phyloP scores from a whole-genome alignment of 1,140 invertebrate genomes.

The Mesaphorura yosii region DNA sequence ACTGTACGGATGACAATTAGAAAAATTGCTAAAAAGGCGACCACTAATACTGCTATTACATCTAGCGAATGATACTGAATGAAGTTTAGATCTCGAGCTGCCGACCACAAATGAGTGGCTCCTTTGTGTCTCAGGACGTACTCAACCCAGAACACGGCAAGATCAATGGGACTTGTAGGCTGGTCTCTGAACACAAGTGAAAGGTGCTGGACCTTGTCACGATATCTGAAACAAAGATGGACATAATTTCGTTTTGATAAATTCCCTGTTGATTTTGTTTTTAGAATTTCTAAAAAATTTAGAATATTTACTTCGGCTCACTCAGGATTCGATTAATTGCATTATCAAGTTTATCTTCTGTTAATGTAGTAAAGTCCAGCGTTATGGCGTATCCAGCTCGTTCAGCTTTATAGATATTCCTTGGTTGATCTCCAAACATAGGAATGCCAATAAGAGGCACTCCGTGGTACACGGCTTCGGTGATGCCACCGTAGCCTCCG shows the following conservation, averaged over 20 bases:
- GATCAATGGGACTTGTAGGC: conserved; percentile 42
- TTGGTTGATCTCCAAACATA: conserved; percentile 27
- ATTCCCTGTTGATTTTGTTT: too few relatives aligned
- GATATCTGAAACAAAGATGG: conserved; percentile 34
- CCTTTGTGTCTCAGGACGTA: conserved; percentile 39
- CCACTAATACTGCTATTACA: conserved; percentile 4
- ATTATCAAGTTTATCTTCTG: conserved; percentile 24
- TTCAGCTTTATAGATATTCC: conserved; percentile 31
- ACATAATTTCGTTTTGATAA: too few relatives aligned
- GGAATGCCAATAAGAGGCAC: conserved; percentile 35
- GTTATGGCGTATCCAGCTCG: conserved; percentile 30
- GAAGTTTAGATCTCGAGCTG: conserved; percentile 7
- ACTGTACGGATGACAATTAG: not conserved
- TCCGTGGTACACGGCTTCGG: conserved; percentile 35
- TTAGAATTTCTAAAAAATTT: not conserved
- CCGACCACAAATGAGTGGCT: conserved; percentile 4
- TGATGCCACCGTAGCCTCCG: conserved; percentile 36
- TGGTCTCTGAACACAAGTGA: conserved; percentile 46
- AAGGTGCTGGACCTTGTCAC: conserved; percentile 39
- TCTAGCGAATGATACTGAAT: conserved; percentile 12
- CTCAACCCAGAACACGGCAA: conserved; percentile 49
- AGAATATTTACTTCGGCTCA: conserved; percentile 11
- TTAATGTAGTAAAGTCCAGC: conserved; percentile 27
- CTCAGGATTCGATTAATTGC: conserved; percentile 26
- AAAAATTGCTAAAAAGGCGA: not conserved